Conservation (phyloP, 2,797 vertebrate species). For the Scleropages formosus region DNA sequence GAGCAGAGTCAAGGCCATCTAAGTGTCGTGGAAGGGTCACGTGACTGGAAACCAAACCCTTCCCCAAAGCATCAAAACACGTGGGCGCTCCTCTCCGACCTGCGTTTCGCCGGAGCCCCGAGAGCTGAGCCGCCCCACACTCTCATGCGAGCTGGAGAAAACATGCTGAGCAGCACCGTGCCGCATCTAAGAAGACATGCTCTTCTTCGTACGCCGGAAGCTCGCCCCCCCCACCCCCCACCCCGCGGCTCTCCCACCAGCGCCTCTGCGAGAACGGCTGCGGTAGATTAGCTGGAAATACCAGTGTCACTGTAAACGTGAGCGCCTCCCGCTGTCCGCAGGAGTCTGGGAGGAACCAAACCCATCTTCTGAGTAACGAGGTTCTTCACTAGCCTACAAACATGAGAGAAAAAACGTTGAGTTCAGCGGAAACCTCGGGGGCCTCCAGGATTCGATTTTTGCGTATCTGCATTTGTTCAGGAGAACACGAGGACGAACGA, state of each 20-base stretch:
- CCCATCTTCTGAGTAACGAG: constrained; percentile 73
- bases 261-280: constrained; percentile 9
- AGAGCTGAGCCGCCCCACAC: not conserved
- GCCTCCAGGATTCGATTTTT: no score
- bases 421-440: not conserved
- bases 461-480: no score
- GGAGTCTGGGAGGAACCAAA: constrained; percentile 67
- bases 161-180: constrained; percentile 7
- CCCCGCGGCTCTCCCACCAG: constrained; percentile 14
- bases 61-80: not conserved
- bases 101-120: not conserved
- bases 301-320: constrained; percentile 66
- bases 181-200: not conserved
- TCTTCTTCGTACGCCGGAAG: no score
- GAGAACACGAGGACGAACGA: no score
- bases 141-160: not conserved
- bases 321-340: constrained; percentile 69
- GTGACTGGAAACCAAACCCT: not conserved
- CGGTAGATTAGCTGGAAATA: constrained; percentile 49
- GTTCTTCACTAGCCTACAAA: constrained; percentile 78
- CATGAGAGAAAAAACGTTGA: constrained; percentile 50
- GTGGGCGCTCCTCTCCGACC: not conserved
- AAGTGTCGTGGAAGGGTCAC: not conserved
- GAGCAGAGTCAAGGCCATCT: not conserved
- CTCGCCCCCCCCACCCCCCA: constrained; percentile 1